Evolutionary conservation across 2,888 invertebrate species (phyloP), one percentile per base, ranked within the genome.

Genomic region (Conops quadrifasciatus): DNA sequence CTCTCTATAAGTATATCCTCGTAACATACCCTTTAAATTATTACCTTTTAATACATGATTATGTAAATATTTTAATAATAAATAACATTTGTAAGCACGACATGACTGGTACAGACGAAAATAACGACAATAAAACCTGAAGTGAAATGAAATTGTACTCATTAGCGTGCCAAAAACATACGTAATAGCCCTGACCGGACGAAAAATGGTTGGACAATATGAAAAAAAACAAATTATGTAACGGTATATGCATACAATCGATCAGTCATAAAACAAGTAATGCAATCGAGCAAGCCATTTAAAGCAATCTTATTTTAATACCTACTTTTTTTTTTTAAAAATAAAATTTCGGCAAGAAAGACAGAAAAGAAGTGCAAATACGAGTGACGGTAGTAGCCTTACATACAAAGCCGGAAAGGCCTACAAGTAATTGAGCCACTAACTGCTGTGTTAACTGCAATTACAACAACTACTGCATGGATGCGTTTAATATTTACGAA

Each of bases 141-240:
- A 24, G n/a, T 15, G 13, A 58, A 24, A 58, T n/a, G n/a, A 49
- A 45, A 68, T n/a, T 26, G 51, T 51, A 36, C 26, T 51, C 68
- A 68, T 51, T 62, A 68, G 47, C 68, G 67, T 67, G 67, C 67
- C 60, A 68, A 36, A 67, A 67, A 51, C 24, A 19, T 71, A 73
- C 73, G 71, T 73, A 73, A 65, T 62, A 73, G 68, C 71, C 71
- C 36, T 73, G 72, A 73, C 70, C 68, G 68, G 47, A 30, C 62
- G 19, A 30, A 28, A 66, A 49, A 30, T 16, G 51, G 13, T 13
- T 51, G 51, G 21, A 36, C 21, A 36, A 30, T 13, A 58, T 36
- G 15, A 56, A 45, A 2, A 56, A 26, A 45, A 58, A 58, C 19
- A 26, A 28, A 30, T 67, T 67, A 67, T 58, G 56, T 58, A 67